phyloP scores from a whole-genome alignment of 1,140 invertebrate species.

The Melanaphis sacchari region DNA sequence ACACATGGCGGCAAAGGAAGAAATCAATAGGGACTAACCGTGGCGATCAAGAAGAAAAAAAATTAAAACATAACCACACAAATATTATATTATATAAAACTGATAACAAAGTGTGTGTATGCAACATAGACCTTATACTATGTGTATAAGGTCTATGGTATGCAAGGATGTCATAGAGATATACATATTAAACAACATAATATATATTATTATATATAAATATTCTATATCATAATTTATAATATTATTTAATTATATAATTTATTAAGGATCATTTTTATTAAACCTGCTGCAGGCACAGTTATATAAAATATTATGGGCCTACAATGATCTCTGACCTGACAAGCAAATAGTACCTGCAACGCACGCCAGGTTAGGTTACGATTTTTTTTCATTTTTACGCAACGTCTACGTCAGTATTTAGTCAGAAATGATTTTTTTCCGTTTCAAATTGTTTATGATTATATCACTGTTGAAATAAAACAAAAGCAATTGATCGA shows the following conservation, averaged over 20 bases:
- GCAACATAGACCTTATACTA: no score
- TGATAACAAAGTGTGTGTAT: neutral
- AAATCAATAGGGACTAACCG: slow-evolving; percentile 14
- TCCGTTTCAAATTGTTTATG: neutral
- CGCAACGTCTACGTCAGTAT: neutral
- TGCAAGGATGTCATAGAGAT: neutral
- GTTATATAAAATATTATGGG: neutral
- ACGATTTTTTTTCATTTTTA: neutral
- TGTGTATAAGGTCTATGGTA: no score
- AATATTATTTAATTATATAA: neutral
- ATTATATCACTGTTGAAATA: neutral
- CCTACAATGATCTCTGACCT: neutral
- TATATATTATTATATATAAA: neutral
- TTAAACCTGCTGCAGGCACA: neutral
- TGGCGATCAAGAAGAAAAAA: neutral
- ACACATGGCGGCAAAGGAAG: neutral
- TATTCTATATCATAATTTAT: neutral
- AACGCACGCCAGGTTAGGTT: no score
- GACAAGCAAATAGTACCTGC: neutral
- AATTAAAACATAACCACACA: neutral
- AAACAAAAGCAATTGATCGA: neutral
- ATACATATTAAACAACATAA: neutral
- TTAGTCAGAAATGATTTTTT: neutral
- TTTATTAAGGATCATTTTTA: neutral
- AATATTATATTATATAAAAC: neutral